Evolutionary conservation across 2,113 vertebrate genomes (phyloP), one percentile per base, ranked within the genome.

Genomic region (Lepus timidus): DNA sequence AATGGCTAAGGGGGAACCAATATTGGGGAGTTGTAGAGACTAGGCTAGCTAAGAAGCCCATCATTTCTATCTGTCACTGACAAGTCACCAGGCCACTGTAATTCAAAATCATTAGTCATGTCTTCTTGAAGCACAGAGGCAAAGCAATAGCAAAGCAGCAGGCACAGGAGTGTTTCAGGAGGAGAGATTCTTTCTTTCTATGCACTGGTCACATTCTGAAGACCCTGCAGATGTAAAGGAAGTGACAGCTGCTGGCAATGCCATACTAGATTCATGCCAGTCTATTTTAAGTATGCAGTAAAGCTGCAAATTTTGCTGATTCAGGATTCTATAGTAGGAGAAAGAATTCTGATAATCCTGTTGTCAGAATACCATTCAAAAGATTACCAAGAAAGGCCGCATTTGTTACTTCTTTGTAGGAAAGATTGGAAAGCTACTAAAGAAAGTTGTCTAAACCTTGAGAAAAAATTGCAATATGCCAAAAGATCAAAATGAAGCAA

Each of bases 51-150:
- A 81, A 89, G 92, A 58, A 95, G 80, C 83, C 91, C 93, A 65
- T 97, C 96, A 96, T 95, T 95, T 96, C 93, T 97, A 95, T 98
- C 94, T 97, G 97, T 98, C 97, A 97, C 97, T 98, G 97, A 98
- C 96, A 98, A 95, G 96, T 98, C 97, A 97, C 85, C 94, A 96
- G 97, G 93, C 96, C 96, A 96, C 96, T 97, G 96, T 97, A 98
- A 98, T 97, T 98, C 97, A 96, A 74, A 97, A 96, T 97, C 97
- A 97, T 98, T 97, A 93, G 97, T 98, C 96, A 97, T 96, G 93
- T 98, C 96, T 96, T 98, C 90, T 68, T 70, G 51, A 96, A 96
- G 64, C 61, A 90, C 91, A 96, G 51, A 95, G 93, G 86, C n/a
- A 96, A 95, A 81, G n/a, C 96, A 94, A 49, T 19, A 39, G 49